Evolutionary conservation across 2,113 vertebrate genomes (phyloP).

Genomic region (Tympanuchus pallidicinctus): DNA sequence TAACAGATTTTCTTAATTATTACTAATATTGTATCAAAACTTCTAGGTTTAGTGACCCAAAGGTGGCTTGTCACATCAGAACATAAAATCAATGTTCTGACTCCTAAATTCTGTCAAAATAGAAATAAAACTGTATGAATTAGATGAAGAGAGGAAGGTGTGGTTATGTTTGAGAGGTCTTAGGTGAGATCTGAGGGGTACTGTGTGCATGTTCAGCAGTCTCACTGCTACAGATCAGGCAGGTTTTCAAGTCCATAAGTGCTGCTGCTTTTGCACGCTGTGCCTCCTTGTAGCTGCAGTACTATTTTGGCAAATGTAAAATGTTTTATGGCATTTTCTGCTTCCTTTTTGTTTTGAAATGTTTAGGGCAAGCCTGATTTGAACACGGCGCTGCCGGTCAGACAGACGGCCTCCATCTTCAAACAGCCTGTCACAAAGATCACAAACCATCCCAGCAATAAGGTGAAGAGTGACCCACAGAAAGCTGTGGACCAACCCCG

Average conservation of each 20-base stretch:
- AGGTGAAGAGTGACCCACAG: constrained; percentile 98
- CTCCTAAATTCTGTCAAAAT: neutral
- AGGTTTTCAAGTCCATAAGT: neutral
- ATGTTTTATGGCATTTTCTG: neutral
- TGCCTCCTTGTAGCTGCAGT: neutral
- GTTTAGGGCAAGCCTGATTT: constrained; percentile 94
- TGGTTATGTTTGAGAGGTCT: neutral
- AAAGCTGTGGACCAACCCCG: constrained; percentile 98
- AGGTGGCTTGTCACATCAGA: neutral
- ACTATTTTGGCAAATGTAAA: neutral
- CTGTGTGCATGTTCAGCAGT: neutral
- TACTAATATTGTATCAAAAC: neutral
- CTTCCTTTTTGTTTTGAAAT: neutral
- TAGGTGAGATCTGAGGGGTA: neutral
- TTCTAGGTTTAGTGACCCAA: neutral
- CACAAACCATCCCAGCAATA: constrained; percentile 98
- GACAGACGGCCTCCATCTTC: constrained; percentile 98
- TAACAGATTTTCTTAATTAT: neutral
- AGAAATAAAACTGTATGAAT: neutral
- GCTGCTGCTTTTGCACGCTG: neutral
- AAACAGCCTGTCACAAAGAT: constrained; percentile 99
- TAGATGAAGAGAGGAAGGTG: neutral
- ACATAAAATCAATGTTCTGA: neutral
- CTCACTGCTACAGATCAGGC: neutral
- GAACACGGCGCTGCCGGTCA: constrained; percentile 94